Conservation (phyloP, 2,113 vertebrate species). For the Shinisaurus crocodilurus region DNA sequence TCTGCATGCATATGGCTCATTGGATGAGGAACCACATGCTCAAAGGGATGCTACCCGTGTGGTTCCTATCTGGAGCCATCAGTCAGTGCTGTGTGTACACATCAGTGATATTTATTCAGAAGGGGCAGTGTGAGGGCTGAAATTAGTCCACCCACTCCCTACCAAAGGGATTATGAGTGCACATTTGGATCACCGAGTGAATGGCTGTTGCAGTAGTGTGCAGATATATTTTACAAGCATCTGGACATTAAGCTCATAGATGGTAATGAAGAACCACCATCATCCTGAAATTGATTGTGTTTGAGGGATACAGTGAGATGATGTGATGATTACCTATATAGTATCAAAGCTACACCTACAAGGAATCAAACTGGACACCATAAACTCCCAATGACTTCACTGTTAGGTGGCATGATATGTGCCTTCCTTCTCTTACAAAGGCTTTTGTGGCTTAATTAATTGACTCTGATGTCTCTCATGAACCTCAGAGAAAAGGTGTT, state of each 20-base stretch:
- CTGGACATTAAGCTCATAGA: neutral
- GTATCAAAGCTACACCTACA: neutral
- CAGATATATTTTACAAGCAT: neutral
- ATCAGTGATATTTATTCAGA: neutral
- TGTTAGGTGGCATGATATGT: neutral
- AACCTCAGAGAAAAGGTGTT: slow-evolving; percentile 29
- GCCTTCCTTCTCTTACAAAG: neutral
- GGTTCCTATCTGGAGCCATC: neutral
- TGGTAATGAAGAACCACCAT: neutral
- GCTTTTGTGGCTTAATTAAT: slow-evolving; percentile 22
- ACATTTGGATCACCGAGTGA: neutral
- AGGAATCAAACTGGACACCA: neutral
- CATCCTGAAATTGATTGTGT: neutral
- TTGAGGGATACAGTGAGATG: neutral
- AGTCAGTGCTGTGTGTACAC: neutral
- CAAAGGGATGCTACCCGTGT: neutral
- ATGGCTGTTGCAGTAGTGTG: neutral
- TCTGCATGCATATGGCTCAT: neutral
- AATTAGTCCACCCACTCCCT: neutral
- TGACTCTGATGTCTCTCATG: neutral
- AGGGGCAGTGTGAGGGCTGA: neutral
- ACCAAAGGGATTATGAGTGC: neutral
- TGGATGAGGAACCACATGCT: neutral
- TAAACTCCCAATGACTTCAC: neutral
- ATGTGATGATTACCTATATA: neutral